phyloP scores from a whole-genome alignment of 1,140 invertebrate species.

The Octopus sinensis region DNA sequence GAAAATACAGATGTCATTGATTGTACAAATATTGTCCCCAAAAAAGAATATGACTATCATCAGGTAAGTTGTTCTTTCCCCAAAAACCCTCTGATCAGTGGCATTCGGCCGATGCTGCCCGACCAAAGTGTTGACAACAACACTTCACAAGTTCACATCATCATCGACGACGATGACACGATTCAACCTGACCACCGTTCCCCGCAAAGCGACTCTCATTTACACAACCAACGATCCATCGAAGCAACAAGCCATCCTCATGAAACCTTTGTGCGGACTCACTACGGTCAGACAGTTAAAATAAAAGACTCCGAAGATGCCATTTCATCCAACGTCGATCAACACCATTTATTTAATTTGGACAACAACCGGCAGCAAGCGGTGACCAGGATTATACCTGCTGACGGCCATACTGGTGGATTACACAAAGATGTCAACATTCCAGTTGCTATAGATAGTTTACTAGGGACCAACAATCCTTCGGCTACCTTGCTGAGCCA shows the following conservation, averaged over 20 bases:
- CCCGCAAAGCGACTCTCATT: neutral
- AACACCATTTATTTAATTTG: neutral
- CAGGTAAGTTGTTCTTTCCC: neutral
- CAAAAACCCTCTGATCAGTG: neutral
- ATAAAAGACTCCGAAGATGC: neutral
- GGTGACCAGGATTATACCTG: neutral
- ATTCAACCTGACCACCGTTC: neutral
- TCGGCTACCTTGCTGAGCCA: neutral
- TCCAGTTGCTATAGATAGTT: conserved; percentile 1
- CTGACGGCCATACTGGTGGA: neutral
- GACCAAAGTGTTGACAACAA: neutral
- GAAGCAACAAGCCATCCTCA: neutral
- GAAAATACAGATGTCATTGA: neutral
- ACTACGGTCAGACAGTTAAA: neutral
- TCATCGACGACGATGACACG: conserved; percentile 1
- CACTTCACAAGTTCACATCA: neutral
- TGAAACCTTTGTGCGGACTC: neutral
- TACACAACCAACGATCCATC: neutral
- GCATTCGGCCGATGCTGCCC: neutral
- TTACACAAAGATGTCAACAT: neutral
- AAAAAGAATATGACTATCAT: neutral
- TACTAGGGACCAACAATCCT: neutral
- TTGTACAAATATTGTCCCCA: neutral
- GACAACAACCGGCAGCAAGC: neutral
- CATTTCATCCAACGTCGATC: neutral